Percentiles rank a stretch among this genome's conserved stretches.
Conservation (phyloP, 2,113 vertebrate genomes). For the Oryctolagus cuniculus region mOryCun1.1 NC_091437.1:15639001-15639500, state of each 20-base stretch:
- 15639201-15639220: not conserved
- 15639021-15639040: no score
- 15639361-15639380: not conserved
- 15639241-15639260: not conserved
- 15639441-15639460: not conserved
- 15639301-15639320: not conserved
- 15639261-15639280: not conserved
- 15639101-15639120: not conserved
- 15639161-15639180: no score
- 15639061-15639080: no score
- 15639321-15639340: not conserved
- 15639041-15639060: no score
- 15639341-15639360: not conserved
- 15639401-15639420: not conserved
- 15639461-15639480: not conserved
- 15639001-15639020: no score
- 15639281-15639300: not conserved
- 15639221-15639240: not conserved
- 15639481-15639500: not conserved
- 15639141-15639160: not conserved
- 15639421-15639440: not conserved
- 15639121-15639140: not conserved
- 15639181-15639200: no score
- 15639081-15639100: not conserved
- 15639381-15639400: conserved; percentile 28